These are phyloP conservation scores for Cylas formicarius DNA, from an alignment of 1,140 invertebrate genomes.

Conservation along the genomic window DNA sequence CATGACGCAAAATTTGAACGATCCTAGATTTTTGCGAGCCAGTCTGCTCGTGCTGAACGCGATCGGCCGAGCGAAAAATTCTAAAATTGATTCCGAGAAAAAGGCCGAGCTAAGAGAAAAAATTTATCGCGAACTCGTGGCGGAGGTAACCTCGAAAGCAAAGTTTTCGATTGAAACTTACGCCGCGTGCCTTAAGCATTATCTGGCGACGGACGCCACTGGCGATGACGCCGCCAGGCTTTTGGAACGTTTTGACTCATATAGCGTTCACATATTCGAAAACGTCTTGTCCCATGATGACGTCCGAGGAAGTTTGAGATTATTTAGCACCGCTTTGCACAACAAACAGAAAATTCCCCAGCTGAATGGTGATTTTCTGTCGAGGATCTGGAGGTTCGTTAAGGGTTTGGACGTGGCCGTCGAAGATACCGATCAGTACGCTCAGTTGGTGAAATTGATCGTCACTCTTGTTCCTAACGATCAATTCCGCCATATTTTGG, in stretches of 20 bases:
- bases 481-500: conserved; percentile 22
- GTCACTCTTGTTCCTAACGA: conserved; percentile 30
- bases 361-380: conserved; percentile 19
- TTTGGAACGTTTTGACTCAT: no score
- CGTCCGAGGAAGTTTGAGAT: conserved; percentile 19
- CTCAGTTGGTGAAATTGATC: conserved; percentile 27
- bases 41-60: conserved; percentile 16
- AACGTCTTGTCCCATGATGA: conserved; percentile 14
- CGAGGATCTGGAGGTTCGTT: conserved; percentile 29
- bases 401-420: conserved; percentile 17
- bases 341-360: conserved; percentile 26
- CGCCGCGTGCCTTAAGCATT: conserved; percentile 16
- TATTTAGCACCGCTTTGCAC: conserved; percentile 29
- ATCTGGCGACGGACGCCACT: conserved; percentile 6
- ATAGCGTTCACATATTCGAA: no score
- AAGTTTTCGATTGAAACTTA: conserved; percentile 19
- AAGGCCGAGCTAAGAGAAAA: conserved; percentile 5
- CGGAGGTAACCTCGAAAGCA: no score
- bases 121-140: no score
- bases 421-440: conserved; percentile 24
- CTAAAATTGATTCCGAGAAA: conserved; percentile 19
- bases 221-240: no score
- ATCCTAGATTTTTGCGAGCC: conserved; percentile 17
- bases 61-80: conserved; percentile 24
- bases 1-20: conserved; percentile 17